phyloP scores from a whole-genome alignment of 2,113 vertebrate species.

The Acrocephalus kingi region DNA sequence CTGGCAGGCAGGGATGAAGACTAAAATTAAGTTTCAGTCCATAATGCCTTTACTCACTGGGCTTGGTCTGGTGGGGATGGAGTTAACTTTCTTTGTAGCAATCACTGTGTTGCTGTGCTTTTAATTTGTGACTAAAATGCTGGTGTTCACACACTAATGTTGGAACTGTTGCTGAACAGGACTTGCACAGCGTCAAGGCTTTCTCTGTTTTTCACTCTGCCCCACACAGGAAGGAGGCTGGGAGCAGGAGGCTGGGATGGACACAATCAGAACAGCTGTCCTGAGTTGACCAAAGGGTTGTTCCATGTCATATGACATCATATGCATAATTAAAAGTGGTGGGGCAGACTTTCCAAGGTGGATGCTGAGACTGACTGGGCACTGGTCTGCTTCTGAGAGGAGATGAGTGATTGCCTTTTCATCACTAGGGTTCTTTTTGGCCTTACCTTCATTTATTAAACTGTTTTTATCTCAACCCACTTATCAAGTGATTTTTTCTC shows the following conservation, averaged over 20 bases:
- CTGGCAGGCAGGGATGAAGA: not conserved
- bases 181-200: not conserved
- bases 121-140: not conserved
- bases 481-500: not conserved
- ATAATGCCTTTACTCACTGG: not conserved
- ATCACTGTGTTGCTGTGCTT: not conserved
- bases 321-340: not conserved
- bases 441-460: not conserved
- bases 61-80: not conserved
- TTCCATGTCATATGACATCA: accelerated
- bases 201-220: not conserved
- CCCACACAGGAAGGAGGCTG: accelerated
- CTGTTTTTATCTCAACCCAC: not conserved
- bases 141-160: not conserved
- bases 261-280: not conserved
- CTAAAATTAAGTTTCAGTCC: not conserved
- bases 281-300: not conserved
- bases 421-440: accelerated
- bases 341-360: not conserved
- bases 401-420: not conserved
- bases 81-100: not conserved
- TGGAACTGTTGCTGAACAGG: not conserved
- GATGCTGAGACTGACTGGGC: not conserved
- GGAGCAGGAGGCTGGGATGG: not conserved
- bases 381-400: not conserved